Evolutionary conservation across 2,113 vertebrate species (phyloP), one percentile per base, ranked within the genome.

Genomic region (Corvus hawaiiensis): DNA sequence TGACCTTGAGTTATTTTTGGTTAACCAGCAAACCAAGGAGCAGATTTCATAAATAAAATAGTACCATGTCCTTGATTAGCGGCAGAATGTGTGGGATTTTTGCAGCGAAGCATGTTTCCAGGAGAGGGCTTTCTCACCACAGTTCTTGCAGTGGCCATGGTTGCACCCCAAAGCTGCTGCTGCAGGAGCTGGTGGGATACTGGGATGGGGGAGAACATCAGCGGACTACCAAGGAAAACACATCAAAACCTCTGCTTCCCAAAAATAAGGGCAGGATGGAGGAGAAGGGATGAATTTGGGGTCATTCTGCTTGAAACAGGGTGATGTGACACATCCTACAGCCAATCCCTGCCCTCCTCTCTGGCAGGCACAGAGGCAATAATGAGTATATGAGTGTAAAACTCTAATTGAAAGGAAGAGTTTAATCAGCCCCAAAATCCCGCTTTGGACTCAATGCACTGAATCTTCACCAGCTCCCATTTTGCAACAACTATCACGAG

Each of bases 101-200:
- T 69, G 58, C 32, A 67, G 43, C 16, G 27, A 33, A 63, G 43
- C 2, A 1, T 16, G 4, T 23, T 75, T 46, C 21, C 30, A 41
- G 72, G 39, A 80, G n/a, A 46, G 28, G 35, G 28, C 23, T 84
- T 55, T 69, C 26, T 14, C 2, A 0, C 11, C 35, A 27, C 7
- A 2, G 2, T 33, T 72, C 54, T 46, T 1, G 1, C 6, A 37
- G 5, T 0, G 1, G 4, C 15, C 3, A 0, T 3, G 2, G n/a
- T 4, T 24, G 13, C 17, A 54, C 32, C 88, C 58, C 67, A 68
- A 68, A 84, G 32, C 43, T 46, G 58, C 33, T 44, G 22, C 88
- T 64, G 33, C 20, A 33, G 69, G 10, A 69, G 43, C 26, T 62
- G 35, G 9, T 4, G 12, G 62, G 37, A 62, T 17, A 5, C 28